Base-by-base conservation (phyloP, 2,113 vertebrate genomes). In the Toxostoma redivivum region DNA sequence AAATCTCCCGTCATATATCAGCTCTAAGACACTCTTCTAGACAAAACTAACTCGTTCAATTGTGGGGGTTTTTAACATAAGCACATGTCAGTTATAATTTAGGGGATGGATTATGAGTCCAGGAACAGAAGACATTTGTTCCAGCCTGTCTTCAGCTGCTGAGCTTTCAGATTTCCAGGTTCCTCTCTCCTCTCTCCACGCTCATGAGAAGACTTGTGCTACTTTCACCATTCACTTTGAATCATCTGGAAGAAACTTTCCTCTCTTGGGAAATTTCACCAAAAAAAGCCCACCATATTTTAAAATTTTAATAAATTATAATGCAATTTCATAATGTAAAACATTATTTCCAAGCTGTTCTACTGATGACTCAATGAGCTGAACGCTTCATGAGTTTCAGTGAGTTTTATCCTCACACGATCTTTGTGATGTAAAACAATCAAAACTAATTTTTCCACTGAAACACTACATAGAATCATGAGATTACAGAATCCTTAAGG, bases 381-480 rank as follows among this genome's bases (percentile, higher is more conserved):
- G 58, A 74, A 86, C 2, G 1, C 47, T 72, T 77, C 37, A 15
- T 25, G 23, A 67, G 17, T n/a, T 53, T 67, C 60, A 12, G 15
- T 30, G 23, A 64, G 66, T 62, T 85, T 79, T 80, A 69, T 91
- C 35, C 57, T 94, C 3, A 4, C 21, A n/a, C 0, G 1, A 38
- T 57, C 44, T 85, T 54, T 61, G 30, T 56, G 53, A 45, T 22
- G 7, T 38, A 72, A 92, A 92, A 12, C 37, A 71, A 60, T 77
- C 30, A 62, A 73, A 92, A 18, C 15, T 28, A 11, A 4, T 67
- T 87, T 89, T 86, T 87, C 61, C 27, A 7, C 22, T 56, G 30
- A 15, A 76, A 2, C 0, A 2, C 4, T 69, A 24, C 11, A 31
- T 0, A 9, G 47, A 40, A 54, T 47, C 30, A 54, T 0, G 0